Evolutionary conservation across 92 coral and sea anemone species (phyloP), one percentile per base, ranked within the genome.

Genomic region (Chrysogorgia sp.): DNA sequence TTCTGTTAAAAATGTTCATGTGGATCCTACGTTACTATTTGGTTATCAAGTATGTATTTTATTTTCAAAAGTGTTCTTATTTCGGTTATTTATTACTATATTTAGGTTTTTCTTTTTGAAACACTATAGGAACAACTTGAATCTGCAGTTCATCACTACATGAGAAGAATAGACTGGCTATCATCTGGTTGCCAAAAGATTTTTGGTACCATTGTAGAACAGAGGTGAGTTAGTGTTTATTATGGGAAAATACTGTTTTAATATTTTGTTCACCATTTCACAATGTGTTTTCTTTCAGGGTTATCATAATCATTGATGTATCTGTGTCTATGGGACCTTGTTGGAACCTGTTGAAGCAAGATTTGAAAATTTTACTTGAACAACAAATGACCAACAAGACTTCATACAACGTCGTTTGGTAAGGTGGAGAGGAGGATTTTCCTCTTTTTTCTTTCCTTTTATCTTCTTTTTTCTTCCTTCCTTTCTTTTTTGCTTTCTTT

Each of bases 361-460:
- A 91, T 75, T 86, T 94, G 45, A 77, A 91, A 41, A 85, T 85
- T 28, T 78, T 94, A 45, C 80, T 94, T 20, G 98, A 94, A 67
- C 98, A 94, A 50, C 98, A 94, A 77, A 94, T 94, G 98, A 94
- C 98, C 41, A 94, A 94, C 84, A 94, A 94, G 88, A 89, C 97
- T 2, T 84, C 92, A 19, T 94, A 94, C 81, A 94, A 94, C 76
- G 57, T 94, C 45, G 91, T 94, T 71, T 94, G 98, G 98, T 94
- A 75, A 74, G 84, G 43, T 13, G 10, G n/a, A n/a, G n/a, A n/a
- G n/a, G n/a, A n/a, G n/a, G n/a, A n/a, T n/a, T n/a, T n/a, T n/a
- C n/a, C n/a, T n/a, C n/a, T n/a, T n/a, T n/a, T n/a, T n/a, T n/a
- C n/a, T n/a, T n/a, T n/a, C n/a, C n/a, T n/a, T n/a, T n/a, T n/a